These are phyloP conservation scores for Tragelaphus imberbis DNA, from an alignment of 2,113 vertebrate species.

Conservation along the genomic window DNA sequence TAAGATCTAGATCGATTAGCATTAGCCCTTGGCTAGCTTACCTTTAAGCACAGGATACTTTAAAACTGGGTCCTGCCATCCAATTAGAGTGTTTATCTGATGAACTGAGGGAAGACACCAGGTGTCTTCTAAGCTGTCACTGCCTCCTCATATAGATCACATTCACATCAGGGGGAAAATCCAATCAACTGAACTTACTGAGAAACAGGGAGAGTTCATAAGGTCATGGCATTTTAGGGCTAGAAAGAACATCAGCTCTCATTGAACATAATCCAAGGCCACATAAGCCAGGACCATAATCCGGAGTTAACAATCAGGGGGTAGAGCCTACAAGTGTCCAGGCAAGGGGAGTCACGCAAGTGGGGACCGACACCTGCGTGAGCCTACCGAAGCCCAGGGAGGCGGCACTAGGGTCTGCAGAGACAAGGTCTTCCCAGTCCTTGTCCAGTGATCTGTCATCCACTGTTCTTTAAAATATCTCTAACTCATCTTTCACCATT, in stretches of 20 bases:
- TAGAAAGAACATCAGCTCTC: not conserved
- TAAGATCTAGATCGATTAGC: conserved; percentile 47
- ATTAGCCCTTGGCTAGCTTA: conserved; percentile 49
- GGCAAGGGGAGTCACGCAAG: not conserved
- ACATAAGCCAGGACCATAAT: not conserved
- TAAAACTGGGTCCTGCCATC: conserved; percentile 38
- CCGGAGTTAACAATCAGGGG: not conserved
- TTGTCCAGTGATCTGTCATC: not conserved
- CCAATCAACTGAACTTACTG: conserved; percentile 43
- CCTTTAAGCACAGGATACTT: conserved; percentile 50
- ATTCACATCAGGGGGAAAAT: not conserved
- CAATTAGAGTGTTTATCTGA: conserved; percentile 56
- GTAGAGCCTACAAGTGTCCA: not conserved
- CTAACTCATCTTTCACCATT: not conserved
- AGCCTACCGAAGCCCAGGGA: not conserved
- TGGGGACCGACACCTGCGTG: not conserved
- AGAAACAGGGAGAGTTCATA: not conserved
- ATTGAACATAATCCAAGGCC: not conserved
- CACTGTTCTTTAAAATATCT: not conserved
- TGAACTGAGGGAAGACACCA: conserved; percentile 10
- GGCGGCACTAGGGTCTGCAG: not conserved
- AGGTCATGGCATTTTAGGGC: not conserved
- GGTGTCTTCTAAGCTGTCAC: conserved; percentile 16
- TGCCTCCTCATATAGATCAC: not conserved
- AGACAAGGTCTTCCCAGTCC: conserved; percentile 1